These are phyloP conservation scores for Erebia aethiops DNA, from an alignment of 2,888 invertebrate genomes.

Conservation along the genomic window DNA sequence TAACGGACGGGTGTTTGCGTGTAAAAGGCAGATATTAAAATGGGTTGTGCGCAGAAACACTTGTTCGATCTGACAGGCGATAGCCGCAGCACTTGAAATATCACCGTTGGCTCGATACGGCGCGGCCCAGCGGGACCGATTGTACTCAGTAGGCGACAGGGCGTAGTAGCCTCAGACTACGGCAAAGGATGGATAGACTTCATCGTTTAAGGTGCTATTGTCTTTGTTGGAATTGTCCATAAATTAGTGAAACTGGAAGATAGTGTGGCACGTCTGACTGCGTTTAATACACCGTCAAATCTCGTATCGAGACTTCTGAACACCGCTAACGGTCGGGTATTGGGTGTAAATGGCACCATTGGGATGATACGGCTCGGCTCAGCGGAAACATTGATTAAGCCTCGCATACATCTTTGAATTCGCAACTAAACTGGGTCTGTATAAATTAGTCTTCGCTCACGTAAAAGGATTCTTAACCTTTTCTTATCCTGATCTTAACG, in stretches of 20 bases:
- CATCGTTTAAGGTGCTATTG: too few species aligned
- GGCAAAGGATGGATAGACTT: background rate
- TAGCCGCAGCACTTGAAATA: slow-evolving; percentile 73
- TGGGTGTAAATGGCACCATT: slow-evolving; percentile 66
- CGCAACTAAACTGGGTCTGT: too few species aligned
- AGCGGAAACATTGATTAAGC: too few species aligned
- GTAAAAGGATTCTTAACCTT: too few species aligned
- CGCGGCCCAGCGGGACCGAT: slow-evolving; percentile 62
- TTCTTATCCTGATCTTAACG: too few species aligned
- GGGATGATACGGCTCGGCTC: too few species aligned
- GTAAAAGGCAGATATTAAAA: slow-evolving; percentile 76
- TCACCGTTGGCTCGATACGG: slow-evolving; percentile 60
- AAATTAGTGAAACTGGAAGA: too few species aligned
- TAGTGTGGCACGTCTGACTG: too few species aligned
- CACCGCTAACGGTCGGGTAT: slow-evolving; percentile 55
- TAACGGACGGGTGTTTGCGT: slow-evolving; percentile 63
- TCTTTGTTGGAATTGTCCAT: too few species aligned
- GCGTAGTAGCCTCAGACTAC: slow-evolving; percentile 3
- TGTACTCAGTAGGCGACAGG: slow-evolving; percentile 46
- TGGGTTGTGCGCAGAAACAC: slow-evolving; percentile 74
- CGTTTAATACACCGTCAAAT: background rate
- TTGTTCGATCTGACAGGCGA: slow-evolving; percentile 81
- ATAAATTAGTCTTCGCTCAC: too few species aligned
- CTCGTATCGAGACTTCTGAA: slow-evolving; percentile 31
- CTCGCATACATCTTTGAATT: too few species aligned